A percentile compares a stretch with the other conserved stretches of the same genome.
Conservation (phyloP, 2,113 vertebrate species). For the Puma concolor region DNA sequence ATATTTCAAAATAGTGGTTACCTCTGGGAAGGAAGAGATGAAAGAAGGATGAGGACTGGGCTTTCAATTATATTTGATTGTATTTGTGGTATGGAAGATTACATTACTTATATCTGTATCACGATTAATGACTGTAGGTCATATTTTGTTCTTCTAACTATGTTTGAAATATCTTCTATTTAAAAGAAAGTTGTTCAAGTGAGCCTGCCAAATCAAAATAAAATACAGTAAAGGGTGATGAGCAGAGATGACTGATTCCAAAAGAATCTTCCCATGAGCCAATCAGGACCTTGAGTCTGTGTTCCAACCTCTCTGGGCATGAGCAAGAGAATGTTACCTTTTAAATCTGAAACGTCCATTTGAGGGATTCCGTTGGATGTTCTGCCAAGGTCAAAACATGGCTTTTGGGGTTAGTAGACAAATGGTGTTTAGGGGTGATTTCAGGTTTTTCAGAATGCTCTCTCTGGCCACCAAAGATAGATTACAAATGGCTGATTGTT, state of each 20-base stretch:
- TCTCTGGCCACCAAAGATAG: not conserved
- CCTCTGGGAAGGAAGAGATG: not conserved
- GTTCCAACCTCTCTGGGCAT: not conserved
- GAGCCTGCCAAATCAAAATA: not conserved
- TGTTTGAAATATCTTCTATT: not conserved
- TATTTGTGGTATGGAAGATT: slow-evolving; percentile 14
- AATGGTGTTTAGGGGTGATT: not conserved
- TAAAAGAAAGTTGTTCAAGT: slow-evolving; percentile 2
- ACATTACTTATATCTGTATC: not conserved
- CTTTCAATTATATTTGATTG: not conserved
- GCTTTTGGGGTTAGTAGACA: not conserved
- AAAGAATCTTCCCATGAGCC: slow-evolving; percentile 13
- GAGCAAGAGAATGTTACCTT: slow-evolving; percentile 53
- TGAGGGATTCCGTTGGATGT: slow-evolving; percentile 50
- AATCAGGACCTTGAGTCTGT: not conserved
- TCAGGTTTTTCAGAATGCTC: not conserved
- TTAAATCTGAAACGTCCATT: slow-evolving; percentile 51
- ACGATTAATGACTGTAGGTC: not conserved
- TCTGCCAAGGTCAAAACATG: not conserved
- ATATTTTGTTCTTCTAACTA: slow-evolving; percentile 33
- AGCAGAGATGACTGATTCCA: not conserved
- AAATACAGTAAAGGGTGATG: not conserved
- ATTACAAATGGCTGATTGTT: not conserved
- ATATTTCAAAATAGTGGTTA: not conserved
- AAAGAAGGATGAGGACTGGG: not conserved